A percentile compares a stretch with the other conserved stretches of the same genome.
Conservation (phyloP, 2,797 vertebrate species). For the Lophotriccus pileatus region DNA sequence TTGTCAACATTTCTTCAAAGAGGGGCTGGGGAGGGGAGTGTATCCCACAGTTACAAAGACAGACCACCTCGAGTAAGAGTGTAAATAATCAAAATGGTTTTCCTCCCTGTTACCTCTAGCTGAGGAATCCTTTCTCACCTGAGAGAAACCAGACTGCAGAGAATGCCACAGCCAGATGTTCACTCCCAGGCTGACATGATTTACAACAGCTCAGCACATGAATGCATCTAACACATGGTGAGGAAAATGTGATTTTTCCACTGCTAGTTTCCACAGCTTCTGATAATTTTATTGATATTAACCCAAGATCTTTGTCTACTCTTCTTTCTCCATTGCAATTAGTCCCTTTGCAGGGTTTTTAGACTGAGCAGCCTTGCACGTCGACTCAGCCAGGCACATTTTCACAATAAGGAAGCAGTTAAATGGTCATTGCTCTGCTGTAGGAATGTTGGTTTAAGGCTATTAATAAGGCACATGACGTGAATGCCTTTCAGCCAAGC, state of each 20-base stretch:
- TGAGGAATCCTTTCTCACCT: constrained; percentile 17
- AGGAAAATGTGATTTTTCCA: constrained; percentile 41
- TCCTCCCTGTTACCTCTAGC: not conserved
- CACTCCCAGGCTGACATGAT: not conserved
- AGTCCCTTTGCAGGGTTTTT: constrained; percentile 27
- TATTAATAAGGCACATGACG: constrained; percentile 66
- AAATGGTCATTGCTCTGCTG: constrained; percentile 42
- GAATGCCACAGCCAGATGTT: constrained; percentile 18
- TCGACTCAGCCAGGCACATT: constrained; percentile 21
- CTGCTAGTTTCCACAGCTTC: constrained; percentile 1
- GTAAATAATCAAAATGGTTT: not conserved
- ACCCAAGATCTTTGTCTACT: not conserved
- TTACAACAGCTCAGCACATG: constrained; percentile 19
- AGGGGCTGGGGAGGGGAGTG: rapidly evolving
- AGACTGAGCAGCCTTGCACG: not conserved
- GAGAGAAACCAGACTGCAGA: not conserved
- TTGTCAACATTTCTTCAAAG: not conserved
- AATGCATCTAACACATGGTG: not conserved
- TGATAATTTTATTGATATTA: constrained; percentile 40
- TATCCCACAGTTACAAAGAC: not conserved
- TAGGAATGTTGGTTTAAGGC: constrained; percentile 62
- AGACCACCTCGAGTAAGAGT: not conserved
- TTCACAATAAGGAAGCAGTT: constrained; percentile 60
- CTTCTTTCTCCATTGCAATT: not conserved
- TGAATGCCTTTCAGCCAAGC: constrained; percentile 55